phyloP scores from a whole-genome alignment of 2,113 vertebrate genomes.

The Hemiscyllium ocellatum region DNA sequence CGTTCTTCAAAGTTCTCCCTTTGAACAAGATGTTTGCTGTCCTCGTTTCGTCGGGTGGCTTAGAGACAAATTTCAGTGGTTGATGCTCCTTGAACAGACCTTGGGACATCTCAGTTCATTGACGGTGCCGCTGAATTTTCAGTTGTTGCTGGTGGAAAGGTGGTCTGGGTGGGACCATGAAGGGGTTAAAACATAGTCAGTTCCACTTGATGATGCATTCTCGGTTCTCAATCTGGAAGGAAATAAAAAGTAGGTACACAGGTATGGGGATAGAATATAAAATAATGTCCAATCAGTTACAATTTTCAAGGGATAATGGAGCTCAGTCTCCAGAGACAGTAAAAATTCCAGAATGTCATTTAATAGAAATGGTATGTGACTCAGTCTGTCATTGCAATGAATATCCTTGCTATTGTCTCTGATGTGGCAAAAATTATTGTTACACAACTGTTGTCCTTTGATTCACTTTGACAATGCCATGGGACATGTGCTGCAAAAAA shows the following conservation, averaged over 20 bases:
- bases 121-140: not conserved
- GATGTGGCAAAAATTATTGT: not conserved
- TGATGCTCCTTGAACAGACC: not conserved
- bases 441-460: slow-evolving; percentile 14
- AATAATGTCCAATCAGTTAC: slow-evolving; percentile 1
- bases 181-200: not conserved
- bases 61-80: not conserved
- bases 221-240: not conserved
- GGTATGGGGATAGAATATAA: slow-evolving; percentile 20
- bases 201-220: not conserved
- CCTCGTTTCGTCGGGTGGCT: not conserved
- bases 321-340: slow-evolving; percentile 5
- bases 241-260: not conserved
- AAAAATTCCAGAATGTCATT: not conserved
- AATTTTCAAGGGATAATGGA: slow-evolving; percentile 23
- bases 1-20: not conserved
- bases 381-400: not conserved
- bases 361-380: not conserved
- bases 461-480: not conserved
- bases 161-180: not conserved
- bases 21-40: not conserved
- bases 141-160: not conserved
- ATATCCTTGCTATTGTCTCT: not conserved
- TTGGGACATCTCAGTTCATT: not conserved
- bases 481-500: not conserved